phyloP scores from a whole-genome alignment of 2,113 vertebrate species.

The Equus przewalskii region DNA sequence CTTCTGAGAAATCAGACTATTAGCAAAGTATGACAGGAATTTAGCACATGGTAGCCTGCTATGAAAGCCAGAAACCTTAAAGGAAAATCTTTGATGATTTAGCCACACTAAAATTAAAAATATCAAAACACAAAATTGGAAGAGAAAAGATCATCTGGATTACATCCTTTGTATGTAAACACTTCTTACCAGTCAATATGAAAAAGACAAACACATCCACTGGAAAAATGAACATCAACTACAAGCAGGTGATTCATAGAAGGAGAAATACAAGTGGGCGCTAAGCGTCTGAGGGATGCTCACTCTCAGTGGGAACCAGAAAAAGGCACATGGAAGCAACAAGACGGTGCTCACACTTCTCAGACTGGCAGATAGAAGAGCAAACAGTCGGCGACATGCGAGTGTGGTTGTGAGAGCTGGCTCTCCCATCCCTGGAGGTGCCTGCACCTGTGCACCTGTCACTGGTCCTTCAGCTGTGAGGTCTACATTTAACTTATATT shows the following conservation, averaged over 20 bases:
- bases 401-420: not conserved
- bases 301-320: not conserved
- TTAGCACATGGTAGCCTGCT: not conserved
- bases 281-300: not conserved
- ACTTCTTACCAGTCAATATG: not conserved
- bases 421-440: not conserved
- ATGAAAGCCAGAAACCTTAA: not conserved
- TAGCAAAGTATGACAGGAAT: not conserved
- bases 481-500: no score
- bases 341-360: not conserved
- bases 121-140: not conserved
- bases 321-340: fast-evolving
- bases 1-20: not conserved
- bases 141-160: not conserved
- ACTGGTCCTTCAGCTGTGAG: not conserved
- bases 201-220: not conserved
- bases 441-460: fast-evolving
- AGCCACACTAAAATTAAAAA: not conserved
- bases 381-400: fast-evolving
- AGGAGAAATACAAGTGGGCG: not conserved
- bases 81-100: not conserved
- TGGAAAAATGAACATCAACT: not conserved
- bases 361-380: not conserved
- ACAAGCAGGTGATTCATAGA: not conserved
- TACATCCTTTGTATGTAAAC: not conserved